Base-by-base conservation (phyloP, 2,888 invertebrate species). In the Cactoblastis cactorum region DNA sequence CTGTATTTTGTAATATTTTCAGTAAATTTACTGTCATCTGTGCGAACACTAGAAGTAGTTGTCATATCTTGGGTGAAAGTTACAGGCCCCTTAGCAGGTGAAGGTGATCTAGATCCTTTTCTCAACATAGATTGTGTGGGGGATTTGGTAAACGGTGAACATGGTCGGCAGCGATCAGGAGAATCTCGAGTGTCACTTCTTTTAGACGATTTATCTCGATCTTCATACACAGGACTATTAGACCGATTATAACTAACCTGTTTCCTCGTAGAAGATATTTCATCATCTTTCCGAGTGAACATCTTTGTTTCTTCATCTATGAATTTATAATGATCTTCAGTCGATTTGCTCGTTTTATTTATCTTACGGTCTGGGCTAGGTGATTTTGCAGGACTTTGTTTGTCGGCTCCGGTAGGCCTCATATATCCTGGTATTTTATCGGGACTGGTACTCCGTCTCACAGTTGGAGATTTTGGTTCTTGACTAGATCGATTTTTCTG, bases 301-400 rank as follows among this genome's bases (percentile, higher is more conserved):
- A 74, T 73, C 70, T 86, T 86, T 33, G 83, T 84, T 74, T 87
- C 85, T 62, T 84, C 86, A 35, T 84, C 83, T 45, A 86, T 74
- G 54, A 84, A 84, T 57, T 71, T 81, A 49, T 83, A 81, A 53
- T 84, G 78, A 49, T 85, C 79, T 60, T 83, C 69, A 52, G 71
- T 74, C 3, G 71, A 45, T 55, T 69, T 71, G 12, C 56, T 65
- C 0, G 62, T 62, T 55, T 61, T 69, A 2, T 53, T 54, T 28
- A 62, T 50, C 55, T 72, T 81, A 62, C 57, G 71, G 51, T 67
- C 69, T 51, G 74, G 54, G 12, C 64, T 69, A 11, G 54, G 50
- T 28, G 45, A 54, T 55, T 46, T 57, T 8, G 63, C 57, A 53
- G 70, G 64, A 45, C 63, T 71, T n/a, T 45, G 47, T 38, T 54